A percentile compares a stretch with the other conserved stretches of the same genome.
Conservation (phyloP, 1,140 invertebrate genomes). For the Ctenoplectra terminalis region DNA sequence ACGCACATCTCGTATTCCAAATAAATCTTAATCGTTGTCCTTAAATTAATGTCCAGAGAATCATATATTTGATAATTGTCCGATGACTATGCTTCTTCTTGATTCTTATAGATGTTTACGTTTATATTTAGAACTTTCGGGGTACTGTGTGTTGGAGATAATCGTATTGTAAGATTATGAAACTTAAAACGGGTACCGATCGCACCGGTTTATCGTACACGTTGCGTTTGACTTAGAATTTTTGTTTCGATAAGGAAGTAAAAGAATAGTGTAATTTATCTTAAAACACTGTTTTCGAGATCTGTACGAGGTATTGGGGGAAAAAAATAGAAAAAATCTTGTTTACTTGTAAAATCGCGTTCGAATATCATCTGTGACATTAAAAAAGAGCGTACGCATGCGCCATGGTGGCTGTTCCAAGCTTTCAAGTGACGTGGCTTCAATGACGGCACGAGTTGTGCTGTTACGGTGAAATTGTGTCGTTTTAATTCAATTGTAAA, state of each 20-base stretch:
- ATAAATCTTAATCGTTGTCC: not conserved
- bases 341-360: not conserved
- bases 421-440: conserved; percentile 75
- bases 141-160: not conserved
- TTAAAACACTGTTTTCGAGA: not conserved
- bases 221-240: not conserved
- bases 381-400: conserved; percentile 31
- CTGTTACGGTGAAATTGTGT: conserved; percentile 24
- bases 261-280: not conserved
- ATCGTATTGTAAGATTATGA: not conserved
- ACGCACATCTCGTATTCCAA: not conserved
- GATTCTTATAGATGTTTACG: not conserved
- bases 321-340: not conserved
- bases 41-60: not conserved
- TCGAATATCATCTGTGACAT: conserved; percentile 9
- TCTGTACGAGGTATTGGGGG: not conserved
- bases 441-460: conserved; percentile 65
- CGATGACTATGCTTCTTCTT: not conserved
- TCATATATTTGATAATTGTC: not conserved
- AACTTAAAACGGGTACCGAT: not conserved
- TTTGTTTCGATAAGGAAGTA: not conserved
- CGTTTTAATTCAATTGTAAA: conserved; percentile 26
- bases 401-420: conserved; percentile 17
- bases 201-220: not conserved
- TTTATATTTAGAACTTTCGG: not conserved